Evolutionary conservation across 2,888 invertebrate genomes (phyloP).

Genomic region (Clostera curtula): DNA sequence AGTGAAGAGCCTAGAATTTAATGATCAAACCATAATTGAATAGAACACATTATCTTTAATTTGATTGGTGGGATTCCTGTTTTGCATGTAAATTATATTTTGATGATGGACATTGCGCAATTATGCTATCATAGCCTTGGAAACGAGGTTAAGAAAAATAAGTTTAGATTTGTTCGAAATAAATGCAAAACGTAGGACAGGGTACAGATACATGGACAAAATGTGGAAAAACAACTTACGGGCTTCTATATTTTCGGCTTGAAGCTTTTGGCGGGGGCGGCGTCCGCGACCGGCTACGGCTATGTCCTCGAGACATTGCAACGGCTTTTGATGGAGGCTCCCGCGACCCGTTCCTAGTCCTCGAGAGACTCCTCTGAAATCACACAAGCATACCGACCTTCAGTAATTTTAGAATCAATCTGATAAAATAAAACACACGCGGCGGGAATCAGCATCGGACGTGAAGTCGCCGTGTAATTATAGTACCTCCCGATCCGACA

Average conservation of each 20-base stretch:
- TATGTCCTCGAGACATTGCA: slow-evolving; percentile 62
- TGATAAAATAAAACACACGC: slow-evolving; percentile 54
- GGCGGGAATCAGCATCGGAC: slow-evolving; percentile 32
- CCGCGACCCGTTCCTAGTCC: slow-evolving; percentile 67
- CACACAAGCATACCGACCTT: slow-evolving; percentile 27
- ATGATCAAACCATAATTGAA: too few relatives aligned
- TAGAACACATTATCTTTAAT: too few relatives aligned
- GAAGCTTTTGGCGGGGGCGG: slow-evolving; percentile 68
- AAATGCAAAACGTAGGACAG: too few relatives aligned
- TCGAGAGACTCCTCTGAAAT: slow-evolving; percentile 70
- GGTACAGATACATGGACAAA: too few relatives aligned
- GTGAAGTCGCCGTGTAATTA: slow-evolving; percentile 37
- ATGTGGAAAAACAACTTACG: slow-evolving; percentile 44
- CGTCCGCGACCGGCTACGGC: slow-evolving; percentile 69
- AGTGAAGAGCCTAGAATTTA: too few relatives aligned
- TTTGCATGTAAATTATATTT: slow-evolving; percentile 15
- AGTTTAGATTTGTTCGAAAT: slow-evolving; percentile 2
- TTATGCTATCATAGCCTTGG: slow-evolving; percentile 45
- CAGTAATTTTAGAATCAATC: slow-evolving; percentile 28
- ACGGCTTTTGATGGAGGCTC: slow-evolving; percentile 57
- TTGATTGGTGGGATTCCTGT: slow-evolving; percentile 14
- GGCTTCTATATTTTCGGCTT: slow-evolving; percentile 66
- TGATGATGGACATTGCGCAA: slow-evolving; percentile 45
- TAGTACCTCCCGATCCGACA: slow-evolving; percentile 72
- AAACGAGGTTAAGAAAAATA: slow-evolving; percentile 50